These are phyloP conservation scores for Saccostrea glomerata DNA, from an alignment of 1,140 invertebrate species.

Conservation along the genomic window DNA sequence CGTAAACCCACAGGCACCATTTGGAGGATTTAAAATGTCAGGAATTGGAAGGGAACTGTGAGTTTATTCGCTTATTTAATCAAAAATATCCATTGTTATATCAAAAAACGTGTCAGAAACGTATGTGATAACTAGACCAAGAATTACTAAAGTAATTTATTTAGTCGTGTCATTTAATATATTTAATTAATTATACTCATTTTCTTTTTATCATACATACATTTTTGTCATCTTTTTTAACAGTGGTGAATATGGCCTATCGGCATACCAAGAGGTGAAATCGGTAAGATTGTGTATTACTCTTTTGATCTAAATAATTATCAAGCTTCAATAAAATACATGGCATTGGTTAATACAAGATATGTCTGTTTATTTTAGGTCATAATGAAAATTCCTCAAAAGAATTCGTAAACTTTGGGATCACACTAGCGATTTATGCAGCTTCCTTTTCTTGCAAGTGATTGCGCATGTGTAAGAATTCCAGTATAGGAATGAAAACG, in stretches of 20 bases:
- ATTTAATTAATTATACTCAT: too few relatives aligned
- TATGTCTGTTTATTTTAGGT: not conserved
- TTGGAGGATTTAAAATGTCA: slow-evolving; percentile 93
- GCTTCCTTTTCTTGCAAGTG: too few relatives aligned
- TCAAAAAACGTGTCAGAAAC: too few relatives aligned
- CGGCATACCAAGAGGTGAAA: not conserved
- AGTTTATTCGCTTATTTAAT: not conserved
- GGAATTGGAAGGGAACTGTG: slow-evolving; percentile 92
- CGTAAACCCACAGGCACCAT: slow-evolving; percentile 88
- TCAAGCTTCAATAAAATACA: not conserved
- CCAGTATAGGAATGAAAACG: too few relatives aligned
- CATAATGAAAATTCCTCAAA: slow-evolving; percentile 22
- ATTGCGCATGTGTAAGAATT: too few relatives aligned
- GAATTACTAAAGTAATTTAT: too few relatives aligned
- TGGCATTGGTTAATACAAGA: not conserved
- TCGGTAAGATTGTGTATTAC: not conserved
- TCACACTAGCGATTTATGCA: too few relatives aligned
- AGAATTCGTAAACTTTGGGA: not conserved
- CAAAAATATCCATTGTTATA: too few relatives aligned
- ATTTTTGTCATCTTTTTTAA: not conserved
- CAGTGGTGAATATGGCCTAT: slow-evolving; percentile 1
- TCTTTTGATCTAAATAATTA: not conserved
- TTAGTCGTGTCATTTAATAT: too few relatives aligned
- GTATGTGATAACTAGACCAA: too few relatives aligned
- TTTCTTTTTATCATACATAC: not conserved